These are phyloP conservation scores for Epsilonema sp. DNA, from an alignment of 2,888 invertebrate genomes.

Conservation along the genomic window DNA sequence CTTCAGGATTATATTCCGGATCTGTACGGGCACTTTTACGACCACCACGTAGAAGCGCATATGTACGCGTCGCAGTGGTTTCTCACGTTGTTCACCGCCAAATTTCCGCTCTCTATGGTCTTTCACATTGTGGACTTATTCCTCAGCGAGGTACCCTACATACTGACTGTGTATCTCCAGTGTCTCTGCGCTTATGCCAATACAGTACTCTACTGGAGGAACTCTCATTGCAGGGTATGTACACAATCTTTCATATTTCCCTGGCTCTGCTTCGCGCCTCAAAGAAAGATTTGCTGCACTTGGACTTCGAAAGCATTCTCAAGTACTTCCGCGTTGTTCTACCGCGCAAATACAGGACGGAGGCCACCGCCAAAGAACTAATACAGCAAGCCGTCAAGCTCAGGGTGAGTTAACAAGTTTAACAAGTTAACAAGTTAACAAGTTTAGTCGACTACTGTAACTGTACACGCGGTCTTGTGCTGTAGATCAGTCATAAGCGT, in stretches of 20 bases:
- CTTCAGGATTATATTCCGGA: constrained; percentile 36
- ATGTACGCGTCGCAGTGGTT: constrained; percentile 99
- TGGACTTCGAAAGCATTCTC: constrained; percentile 90
- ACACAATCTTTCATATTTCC: constrained; percentile 86
- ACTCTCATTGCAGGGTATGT: constrained; percentile 55
- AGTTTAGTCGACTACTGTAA: no score
- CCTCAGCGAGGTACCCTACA: constrained; percentile 41
- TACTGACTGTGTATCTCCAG: no score
- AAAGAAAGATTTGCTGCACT: constrained; percentile 64
- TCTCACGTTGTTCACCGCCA: constrained; percentile 92
- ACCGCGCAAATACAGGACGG: constrained; percentile 82
- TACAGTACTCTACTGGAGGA: not conserved
- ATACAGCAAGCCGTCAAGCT: constrained; percentile 72
- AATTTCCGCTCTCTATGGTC: constrained; percentile 86
- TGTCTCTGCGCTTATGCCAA: not conserved
- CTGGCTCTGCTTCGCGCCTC: constrained; percentile 69
- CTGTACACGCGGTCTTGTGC: not conserved
- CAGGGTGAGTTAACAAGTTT: constrained; percentile 41
- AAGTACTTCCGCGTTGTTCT: constrained; percentile 93
- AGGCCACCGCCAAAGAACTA: constrained; percentile 65
- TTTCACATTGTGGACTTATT: constrained; percentile 94
- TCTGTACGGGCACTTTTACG: constrained; percentile 35
- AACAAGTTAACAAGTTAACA: not conserved
- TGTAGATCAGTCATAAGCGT: constrained; percentile 44
- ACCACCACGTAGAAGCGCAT: constrained; percentile 70